Conservation (phyloP, 2,113 vertebrate genomes). For the Gracilinanus agilis region DNA sequence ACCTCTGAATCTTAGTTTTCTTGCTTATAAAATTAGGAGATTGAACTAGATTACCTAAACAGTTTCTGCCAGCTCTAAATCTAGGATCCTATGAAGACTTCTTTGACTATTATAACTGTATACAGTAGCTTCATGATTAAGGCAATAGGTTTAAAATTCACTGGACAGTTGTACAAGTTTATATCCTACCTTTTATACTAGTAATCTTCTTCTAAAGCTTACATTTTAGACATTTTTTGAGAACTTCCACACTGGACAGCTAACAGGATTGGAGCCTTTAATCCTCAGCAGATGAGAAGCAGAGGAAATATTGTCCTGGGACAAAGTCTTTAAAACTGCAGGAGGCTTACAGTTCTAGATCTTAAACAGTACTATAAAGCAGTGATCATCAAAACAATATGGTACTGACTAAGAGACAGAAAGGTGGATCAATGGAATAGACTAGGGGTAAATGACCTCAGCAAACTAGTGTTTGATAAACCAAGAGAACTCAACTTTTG, state of each 20-base stretch:
- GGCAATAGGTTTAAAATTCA: not conserved
- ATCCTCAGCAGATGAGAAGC: not conserved
- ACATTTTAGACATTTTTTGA: not conserved
- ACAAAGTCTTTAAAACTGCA: not conserved
- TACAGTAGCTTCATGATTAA: not conserved
- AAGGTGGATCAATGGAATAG: no score
- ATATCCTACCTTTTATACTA: not conserved
- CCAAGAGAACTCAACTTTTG: no score
- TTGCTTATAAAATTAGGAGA: not conserved
- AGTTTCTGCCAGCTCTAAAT: not conserved
- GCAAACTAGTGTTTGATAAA: no score
- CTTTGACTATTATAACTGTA: not conserved
- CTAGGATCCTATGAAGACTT: not conserved
- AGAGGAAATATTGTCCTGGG: not conserved
- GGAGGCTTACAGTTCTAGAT: no score
- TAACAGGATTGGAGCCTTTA: not conserved
- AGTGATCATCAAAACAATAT: no score
- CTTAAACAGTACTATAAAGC: no score
- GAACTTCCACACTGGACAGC: not conserved
- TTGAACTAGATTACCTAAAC: not conserved
- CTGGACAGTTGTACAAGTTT: not conserved
- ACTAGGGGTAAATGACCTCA: no score
- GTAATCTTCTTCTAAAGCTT: not conserved
- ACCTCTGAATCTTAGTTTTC: not conserved
- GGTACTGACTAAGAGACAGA: no score